Conservation (phyloP, 30 jellyfish, hydroid and myxozoan genomes). For the Cassiopea xamachana region DNA sequence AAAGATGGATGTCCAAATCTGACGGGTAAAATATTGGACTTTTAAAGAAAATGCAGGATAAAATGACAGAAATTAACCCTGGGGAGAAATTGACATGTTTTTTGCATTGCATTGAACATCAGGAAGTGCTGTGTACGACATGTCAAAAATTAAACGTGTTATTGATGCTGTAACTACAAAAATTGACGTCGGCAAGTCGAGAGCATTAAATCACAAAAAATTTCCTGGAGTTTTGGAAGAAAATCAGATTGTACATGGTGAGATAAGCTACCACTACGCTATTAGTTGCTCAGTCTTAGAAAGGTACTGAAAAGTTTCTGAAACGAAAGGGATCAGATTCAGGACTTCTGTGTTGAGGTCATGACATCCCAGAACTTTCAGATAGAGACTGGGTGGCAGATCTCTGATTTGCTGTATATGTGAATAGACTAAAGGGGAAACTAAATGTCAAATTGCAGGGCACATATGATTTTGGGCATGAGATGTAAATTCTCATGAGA, state of each 20-base stretch:
- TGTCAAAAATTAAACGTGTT: neutral
- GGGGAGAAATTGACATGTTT: neutral
- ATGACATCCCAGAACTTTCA: slow-evolving; percentile 29
- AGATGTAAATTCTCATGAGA: neutral
- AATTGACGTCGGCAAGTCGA: slow-evolving; percentile 2
- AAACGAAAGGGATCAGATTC: slow-evolving; percentile 2
- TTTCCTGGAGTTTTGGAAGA: slow-evolving; percentile 25
- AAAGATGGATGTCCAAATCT: slow-evolving; percentile 41
- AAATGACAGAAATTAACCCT: slow-evolving; percentile 5
- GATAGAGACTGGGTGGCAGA: slow-evolving; percentile 34
- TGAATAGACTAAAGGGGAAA: slow-evolving; percentile 13
- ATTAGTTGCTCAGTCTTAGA: slow-evolving; percentile 40
- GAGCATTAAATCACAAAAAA: slow-evolving; percentile 9
- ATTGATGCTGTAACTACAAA: neutral
- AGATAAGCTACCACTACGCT: slow-evolving; percentile 14
- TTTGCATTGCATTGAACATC: slow-evolving; percentile 26
- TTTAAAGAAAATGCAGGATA: slow-evolving; percentile 3
- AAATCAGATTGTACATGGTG: slow-evolving; percentile 14
- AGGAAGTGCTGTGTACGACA: slow-evolving; percentile 21
- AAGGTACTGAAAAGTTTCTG: slow-evolving; percentile 19
- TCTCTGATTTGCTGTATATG: slow-evolving; percentile 16
- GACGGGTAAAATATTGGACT: slow-evolving; percentile 29
- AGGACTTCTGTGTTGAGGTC: slow-evolving; percentile 9
- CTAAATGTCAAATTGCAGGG: too few species aligned
- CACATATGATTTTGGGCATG: too few species aligned